These are phyloP conservation scores for Argynnis bischoffii DNA, from an alignment of 2,888 invertebrate genomes.

Conservation along the genomic window DNA sequence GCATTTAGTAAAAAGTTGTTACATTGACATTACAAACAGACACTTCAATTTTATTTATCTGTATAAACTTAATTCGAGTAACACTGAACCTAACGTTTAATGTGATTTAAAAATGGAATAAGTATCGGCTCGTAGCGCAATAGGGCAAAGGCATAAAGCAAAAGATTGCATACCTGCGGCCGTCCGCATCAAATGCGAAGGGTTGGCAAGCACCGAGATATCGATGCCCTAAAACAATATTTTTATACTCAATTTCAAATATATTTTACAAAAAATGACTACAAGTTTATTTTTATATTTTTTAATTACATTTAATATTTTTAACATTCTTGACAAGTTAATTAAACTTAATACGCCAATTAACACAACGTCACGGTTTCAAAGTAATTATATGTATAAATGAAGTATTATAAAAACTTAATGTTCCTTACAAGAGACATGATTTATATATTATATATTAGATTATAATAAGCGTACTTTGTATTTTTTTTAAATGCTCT, in stretches of 20 bases:
- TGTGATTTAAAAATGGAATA: slow-evolving; percentile 31
- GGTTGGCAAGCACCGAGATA: slow-evolving; percentile 49
- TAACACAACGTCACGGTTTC: slow-evolving; percentile 25
- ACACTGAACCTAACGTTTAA: slow-evolving; percentile 20
- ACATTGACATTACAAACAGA: no score
- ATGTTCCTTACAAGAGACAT: slow-evolving; percentile 2
- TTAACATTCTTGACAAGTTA: slow-evolving; percentile 27
- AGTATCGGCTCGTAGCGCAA: slow-evolving; percentile 59
- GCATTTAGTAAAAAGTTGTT: no score
- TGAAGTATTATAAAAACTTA: slow-evolving; percentile 4
- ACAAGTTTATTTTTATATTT: slow-evolving; percentile 8
- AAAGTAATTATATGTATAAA: slow-evolving; percentile 11
- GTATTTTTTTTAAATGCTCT: no score
- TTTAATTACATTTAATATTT: slow-evolving; percentile 25
- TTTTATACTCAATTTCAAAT: slow-evolving; percentile 7
- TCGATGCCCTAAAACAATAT: slow-evolving; percentile 49
- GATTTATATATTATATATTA: neutral
- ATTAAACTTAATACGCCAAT: slow-evolving; percentile 30
- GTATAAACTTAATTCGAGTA: slow-evolving; percentile 18
- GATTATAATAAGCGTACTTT: neutral
- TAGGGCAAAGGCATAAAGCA: slow-evolving; percentile 66
- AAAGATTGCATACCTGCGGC: slow-evolving; percentile 73
- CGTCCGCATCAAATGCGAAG: slow-evolving; percentile 47
- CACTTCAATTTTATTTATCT: no score
- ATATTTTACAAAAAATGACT: neutral